Evolutionary conservation across 30 jellyfish, hydroid and myxozoan species (phyloP).

Genomic region (Pelagia noctiluca): DNA sequence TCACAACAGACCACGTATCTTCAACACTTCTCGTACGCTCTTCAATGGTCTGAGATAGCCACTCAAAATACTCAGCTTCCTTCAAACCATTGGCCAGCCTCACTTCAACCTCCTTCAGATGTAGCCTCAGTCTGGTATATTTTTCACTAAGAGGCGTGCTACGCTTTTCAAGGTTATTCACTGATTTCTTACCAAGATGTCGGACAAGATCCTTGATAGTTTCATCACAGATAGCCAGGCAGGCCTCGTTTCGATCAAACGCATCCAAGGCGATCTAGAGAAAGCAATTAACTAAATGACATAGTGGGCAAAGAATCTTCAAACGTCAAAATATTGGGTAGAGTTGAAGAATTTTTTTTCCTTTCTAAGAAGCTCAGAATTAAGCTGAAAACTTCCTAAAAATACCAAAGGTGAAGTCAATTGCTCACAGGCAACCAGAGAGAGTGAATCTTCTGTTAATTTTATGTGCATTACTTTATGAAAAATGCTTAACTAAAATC

Average conservation of each 20-base stretch:
- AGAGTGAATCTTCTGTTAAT: too few species aligned
- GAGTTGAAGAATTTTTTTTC: too few species aligned
- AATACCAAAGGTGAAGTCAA: too few species aligned
- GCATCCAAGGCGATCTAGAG: conserved; percentile 51
- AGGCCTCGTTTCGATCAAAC: conserved; percentile 63
- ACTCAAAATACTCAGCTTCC: conserved; percentile 55
- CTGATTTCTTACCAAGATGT: conserved; percentile 47
- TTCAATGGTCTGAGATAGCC: conserved; percentile 6
- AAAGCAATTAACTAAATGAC: neutral
- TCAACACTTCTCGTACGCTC: conserved; percentile 30
- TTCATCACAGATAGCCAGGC: conserved; percentile 43
- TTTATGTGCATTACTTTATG: too few species aligned
- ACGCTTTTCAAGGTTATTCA: conserved; percentile 26
- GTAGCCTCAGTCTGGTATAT: conserved; percentile 15
- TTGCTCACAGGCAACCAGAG: too few species aligned
- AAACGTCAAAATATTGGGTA: too few species aligned
- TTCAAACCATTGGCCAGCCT: conserved; percentile 29
- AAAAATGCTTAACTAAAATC: too few species aligned
- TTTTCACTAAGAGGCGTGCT: conserved; percentile 8
- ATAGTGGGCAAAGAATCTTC: too few species aligned
- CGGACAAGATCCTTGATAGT: conserved; percentile 44
- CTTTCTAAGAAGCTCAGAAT: too few species aligned
- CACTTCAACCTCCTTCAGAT: conserved; percentile 38
- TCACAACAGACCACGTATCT: conserved; percentile 17
- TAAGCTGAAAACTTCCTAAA: too few species aligned